A percentile compares a stretch with the other conserved stretches of the same genome.
These are phyloP conservation scores for Liasis olivaceus DNA, from an alignment of 2,797 vertebrate species.

Conservation along the genomic window DNA sequence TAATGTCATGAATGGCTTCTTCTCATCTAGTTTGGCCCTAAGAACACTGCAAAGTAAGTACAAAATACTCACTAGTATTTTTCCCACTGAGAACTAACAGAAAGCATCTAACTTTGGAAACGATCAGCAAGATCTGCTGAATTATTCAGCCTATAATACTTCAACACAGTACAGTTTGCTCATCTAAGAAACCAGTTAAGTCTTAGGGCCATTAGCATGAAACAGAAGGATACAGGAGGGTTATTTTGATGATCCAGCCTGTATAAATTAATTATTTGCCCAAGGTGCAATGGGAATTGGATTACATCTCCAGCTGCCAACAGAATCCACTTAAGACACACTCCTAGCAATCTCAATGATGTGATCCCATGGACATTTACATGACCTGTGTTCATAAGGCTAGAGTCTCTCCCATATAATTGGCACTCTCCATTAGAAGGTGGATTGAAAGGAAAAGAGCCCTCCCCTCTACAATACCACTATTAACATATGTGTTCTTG, in stretches of 20 bases:
- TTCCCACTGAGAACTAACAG: slow-evolving; percentile 21
- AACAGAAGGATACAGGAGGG: slow-evolving; percentile 61
- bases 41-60: neutral
- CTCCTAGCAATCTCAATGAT: neutral
- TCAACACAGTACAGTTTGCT: slow-evolving; percentile 59
- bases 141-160: slow-evolving; percentile 66
- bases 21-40: neutral
- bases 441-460: neutral
- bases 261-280: slow-evolving; percentile 2
- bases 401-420: neutral
- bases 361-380: neutral
- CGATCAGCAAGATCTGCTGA: slow-evolving; percentile 58
- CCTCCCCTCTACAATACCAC: neutral
- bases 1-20: neutral
- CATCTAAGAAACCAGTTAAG: slow-evolving; percentile 66
- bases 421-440: neutral
- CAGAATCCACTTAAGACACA: neutral
- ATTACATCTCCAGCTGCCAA: slow-evolving; percentile 30
- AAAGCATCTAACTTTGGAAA: slow-evolving; percentile 45
- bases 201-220: slow-evolving; percentile 55
- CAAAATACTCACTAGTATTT: slow-evolving; percentile 17
- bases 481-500: neutral
- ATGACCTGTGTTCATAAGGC: too few species aligned
- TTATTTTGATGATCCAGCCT: slow-evolving; percentile 3
- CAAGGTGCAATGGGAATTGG: slow-evolving; percentile 35